phyloP scores from a whole-genome alignment of 2,888 invertebrate species.

The Digitonthophagus gazella region DNA sequence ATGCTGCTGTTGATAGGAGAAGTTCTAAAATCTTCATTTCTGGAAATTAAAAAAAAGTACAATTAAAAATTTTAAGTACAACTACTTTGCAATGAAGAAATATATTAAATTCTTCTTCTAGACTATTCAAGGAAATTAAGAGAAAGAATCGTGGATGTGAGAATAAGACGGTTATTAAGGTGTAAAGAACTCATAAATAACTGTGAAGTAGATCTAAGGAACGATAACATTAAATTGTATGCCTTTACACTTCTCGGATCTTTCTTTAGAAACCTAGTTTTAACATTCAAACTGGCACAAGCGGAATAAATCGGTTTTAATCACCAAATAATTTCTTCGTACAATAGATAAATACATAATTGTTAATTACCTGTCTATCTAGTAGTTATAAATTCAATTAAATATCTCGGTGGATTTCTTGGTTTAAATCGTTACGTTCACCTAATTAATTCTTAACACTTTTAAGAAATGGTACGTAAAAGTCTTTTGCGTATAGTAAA shows the following conservation, averaged over 20 bases:
- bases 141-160: no score
- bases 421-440: not conserved
- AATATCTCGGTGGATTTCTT: not conserved
- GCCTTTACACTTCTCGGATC: not conserved
- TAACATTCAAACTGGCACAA: not conserved
- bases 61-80: no score
- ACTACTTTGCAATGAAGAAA: no score
- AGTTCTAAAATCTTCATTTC: conserved; percentile 40
- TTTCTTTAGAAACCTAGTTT: not conserved
- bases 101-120: no score
- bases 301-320: not conserved
- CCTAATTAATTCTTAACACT: not conserved
- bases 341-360: not conserved
- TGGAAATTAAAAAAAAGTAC: conserved; percentile 22
- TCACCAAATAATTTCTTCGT: not conserved
- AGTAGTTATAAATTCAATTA: not conserved
- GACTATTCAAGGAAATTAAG: no score
- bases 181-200: no score
- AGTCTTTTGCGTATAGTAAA: no score
- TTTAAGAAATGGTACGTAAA: no score
- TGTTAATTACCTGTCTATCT: not conserved
- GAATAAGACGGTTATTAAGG: no score
- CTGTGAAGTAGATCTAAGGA: no score
- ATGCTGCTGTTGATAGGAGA: conserved; percentile 35
- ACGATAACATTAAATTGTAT: no score